These are phyloP conservation scores for Dione vanillae DNA, from an alignment of 2,888 invertebrate genomes.

Conservation along the genomic window DNA sequence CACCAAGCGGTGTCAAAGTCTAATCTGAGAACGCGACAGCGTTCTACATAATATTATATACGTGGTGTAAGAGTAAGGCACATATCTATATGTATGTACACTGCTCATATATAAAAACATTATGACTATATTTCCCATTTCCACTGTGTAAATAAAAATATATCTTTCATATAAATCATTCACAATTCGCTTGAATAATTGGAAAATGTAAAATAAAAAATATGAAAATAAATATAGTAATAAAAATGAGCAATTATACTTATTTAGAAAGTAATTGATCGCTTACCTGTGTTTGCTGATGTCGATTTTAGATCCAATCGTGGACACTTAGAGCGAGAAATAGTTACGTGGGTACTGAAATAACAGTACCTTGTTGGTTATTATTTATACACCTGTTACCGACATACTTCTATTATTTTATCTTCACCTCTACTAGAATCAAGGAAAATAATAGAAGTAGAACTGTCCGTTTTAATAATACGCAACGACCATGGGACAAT, in stretches of 20 bases:
- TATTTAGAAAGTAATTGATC: constrained; percentile 1
- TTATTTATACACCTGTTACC: constrained; percentile 35
- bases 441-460: not conserved
- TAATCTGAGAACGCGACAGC: constrained; percentile 60
- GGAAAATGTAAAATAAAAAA: not conserved
- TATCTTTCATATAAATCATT: not conserved
- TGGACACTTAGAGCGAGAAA: constrained; percentile 17
- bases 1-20: constrained; percentile 77
- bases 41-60: constrained; percentile 51
- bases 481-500: not conserved
- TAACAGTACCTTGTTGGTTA: constrained; percentile 36
- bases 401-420: constrained; percentile 27
- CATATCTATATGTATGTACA: not conserved
- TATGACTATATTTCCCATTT: not conserved
- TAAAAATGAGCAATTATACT: not conserved
- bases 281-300: constrained; percentile 28
- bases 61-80: no score
- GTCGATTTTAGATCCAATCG: constrained; percentile 24
- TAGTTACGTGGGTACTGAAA: constrained; percentile 34
- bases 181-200: not conserved
- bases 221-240: not conserved
- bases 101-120: not conserved
- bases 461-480: not conserved
- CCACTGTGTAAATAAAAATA: not conserved
- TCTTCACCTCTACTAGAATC: not conserved